Evolutionary conservation across 2,888 invertebrate species (phyloP).

Genomic region (Craniophora ligustri): DNA sequence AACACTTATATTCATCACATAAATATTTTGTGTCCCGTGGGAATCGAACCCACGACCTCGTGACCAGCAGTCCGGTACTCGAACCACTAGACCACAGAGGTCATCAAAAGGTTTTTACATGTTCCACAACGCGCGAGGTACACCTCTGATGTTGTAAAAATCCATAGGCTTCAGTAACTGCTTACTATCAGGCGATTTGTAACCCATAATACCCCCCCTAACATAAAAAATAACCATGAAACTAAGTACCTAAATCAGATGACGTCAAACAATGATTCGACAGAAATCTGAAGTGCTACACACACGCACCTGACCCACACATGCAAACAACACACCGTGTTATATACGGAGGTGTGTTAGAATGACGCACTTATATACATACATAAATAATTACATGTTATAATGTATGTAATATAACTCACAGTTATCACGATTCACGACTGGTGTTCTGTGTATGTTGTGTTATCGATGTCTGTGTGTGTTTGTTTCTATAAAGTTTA

Average conservation of each 20-base stretch:
- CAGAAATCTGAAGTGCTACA: slow-evolving; percentile 12
- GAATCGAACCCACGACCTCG: too few relatives aligned
- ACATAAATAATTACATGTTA: slow-evolving; percentile 3
- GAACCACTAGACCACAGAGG: too few relatives aligned
- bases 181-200: too few relatives aligned
- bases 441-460: neutral
- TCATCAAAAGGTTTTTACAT: too few relatives aligned
- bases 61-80: too few relatives aligned
- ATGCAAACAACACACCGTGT: neutral
- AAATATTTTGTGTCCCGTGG: too few relatives aligned
- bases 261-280: slow-evolving; percentile 26
- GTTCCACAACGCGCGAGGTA: too few relatives aligned
- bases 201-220: neutral
- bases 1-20: too few relatives aligned
- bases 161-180: too few relatives aligned
- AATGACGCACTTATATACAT: slow-evolving; percentile 36
- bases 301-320: neutral
- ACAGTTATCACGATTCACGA: slow-evolving; percentile 22
- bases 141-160: too few relatives aligned
- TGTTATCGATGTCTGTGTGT: neutral
- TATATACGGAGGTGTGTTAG: slow-evolving; percentile 36
- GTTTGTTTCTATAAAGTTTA: slow-evolving; percentile 12
- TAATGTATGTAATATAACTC: slow-evolving; percentile 12
- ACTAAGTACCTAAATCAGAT: neutral
- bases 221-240: neutral